These are phyloP conservation scores for Uromys caudimaculatus DNA, from an alignment of 2,797 vertebrate species.

Conservation along the genomic window DNA sequence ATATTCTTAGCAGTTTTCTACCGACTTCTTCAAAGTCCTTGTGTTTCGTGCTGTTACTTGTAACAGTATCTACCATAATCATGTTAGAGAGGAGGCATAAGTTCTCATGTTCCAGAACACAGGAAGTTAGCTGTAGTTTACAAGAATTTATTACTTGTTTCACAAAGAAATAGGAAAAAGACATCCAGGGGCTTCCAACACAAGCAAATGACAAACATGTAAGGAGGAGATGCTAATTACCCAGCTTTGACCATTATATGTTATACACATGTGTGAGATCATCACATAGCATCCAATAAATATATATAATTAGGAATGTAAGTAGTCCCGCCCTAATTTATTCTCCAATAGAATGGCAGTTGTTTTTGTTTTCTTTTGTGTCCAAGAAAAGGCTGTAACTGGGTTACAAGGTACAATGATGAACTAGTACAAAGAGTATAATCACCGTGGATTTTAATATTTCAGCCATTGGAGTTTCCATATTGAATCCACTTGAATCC, in stretches of 20 bases:
- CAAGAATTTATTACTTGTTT: neutral
- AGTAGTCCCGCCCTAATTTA: neutral
- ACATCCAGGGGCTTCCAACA: neutral
- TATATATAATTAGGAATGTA: neutral
- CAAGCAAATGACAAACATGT: neutral
- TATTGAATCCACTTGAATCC: neutral
- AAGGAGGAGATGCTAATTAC: neutral
- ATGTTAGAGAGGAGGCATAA: neutral
- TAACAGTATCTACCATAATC: neutral
- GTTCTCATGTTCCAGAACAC: neutral
- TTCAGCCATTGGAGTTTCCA: neutral
- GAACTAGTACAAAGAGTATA: neutral
- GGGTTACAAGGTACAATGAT: slow-evolving; percentile 15
- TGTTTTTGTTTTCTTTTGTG: neutral
- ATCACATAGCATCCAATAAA: neutral
- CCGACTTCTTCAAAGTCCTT: neutral
- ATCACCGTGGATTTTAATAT: neutral
- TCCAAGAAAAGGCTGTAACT: slow-evolving; percentile 10
- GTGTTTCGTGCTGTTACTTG: slow-evolving; percentile 2
- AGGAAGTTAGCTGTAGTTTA: neutral
- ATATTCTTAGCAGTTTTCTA: neutral
- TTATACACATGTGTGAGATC: neutral
- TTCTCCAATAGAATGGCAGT: neutral
- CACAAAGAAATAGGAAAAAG: neutral
- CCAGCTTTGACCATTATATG: neutral